phyloP scores from a whole-genome alignment of 2,888 invertebrate species.

The Julus scandinavius region DNA sequence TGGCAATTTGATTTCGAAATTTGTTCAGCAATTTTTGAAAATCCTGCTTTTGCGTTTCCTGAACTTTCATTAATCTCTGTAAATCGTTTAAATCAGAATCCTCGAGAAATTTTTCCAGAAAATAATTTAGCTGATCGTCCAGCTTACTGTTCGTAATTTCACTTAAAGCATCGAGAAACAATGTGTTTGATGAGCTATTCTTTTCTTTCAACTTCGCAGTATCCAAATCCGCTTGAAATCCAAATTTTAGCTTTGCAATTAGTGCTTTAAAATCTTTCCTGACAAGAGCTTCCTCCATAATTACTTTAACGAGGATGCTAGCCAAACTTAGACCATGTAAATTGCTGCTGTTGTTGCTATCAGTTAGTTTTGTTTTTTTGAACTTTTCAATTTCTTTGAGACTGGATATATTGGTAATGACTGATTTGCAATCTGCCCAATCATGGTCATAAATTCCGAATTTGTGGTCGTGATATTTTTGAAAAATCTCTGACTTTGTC shows the following conservation, averaged over 20 bases:
- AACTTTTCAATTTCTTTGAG: not conserved
- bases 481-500: not conserved
- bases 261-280: not conserved
- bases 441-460: not conserved
- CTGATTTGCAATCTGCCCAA: not conserved
- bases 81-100: not conserved
- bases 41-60: not conserved
- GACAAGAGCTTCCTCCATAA: not conserved
- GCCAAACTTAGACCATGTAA: not conserved
- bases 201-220: not conserved
- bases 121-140: not conserved
- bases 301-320: not conserved
- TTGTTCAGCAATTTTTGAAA: not conserved
- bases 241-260: not conserved
- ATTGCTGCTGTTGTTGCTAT: not conserved
- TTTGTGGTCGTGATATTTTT: not conserved
- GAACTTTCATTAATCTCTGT: not conserved
- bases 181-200: not conserved
- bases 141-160: not conserved
- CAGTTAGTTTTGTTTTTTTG: not conserved
- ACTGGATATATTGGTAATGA: not conserved
- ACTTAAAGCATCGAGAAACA: not conserved
- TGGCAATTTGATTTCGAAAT: not conserved
- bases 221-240: not conserved
- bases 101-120: not conserved